Conservation (phyloP, 2,113 vertebrate species). For the Poeciliopsis retropinna region DNA sequence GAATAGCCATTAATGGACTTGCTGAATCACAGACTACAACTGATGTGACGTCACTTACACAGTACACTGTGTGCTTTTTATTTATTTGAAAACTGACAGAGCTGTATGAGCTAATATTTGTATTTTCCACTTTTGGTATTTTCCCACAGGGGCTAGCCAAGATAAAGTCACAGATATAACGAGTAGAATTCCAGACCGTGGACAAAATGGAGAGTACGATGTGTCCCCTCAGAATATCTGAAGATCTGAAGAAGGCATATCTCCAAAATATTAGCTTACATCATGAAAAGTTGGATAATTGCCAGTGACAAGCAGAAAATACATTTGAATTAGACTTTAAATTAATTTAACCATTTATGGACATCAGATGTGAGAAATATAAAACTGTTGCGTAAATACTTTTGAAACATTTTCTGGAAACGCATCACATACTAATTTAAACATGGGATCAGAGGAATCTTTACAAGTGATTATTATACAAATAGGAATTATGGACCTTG, state of each 20-base stretch:
- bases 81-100: not conserved
- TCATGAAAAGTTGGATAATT: too few species aligned
- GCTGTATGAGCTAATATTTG: not conserved
- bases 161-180: not conserved
- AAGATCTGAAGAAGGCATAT: not conserved
- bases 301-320: too few species aligned
- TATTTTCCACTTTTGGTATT: conserved; percentile 9
- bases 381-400: not conserved
- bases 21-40: not conserved
- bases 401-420: not conserved
- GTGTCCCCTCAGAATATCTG: too few species aligned
- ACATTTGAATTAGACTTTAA: too few species aligned
- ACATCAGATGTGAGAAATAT: not conserved
- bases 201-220: not conserved
- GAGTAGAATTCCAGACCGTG: not conserved
- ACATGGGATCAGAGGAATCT: not conserved
- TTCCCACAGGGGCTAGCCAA: conserved; percentile 10
- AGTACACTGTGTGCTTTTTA: not conserved
- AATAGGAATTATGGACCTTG: not conserved
- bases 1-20: not conserved
- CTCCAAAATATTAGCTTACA: not conserved
- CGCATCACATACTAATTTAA: not conserved
- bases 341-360: too few species aligned
- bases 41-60: not conserved
- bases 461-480: not conserved